Percentiles rank a stretch among this genome's conserved stretches.
These are phyloP conservation scores for Solea solea DNA, from an alignment of 2,113 vertebrate genomes.

Conservation along the genomic window DNA sequence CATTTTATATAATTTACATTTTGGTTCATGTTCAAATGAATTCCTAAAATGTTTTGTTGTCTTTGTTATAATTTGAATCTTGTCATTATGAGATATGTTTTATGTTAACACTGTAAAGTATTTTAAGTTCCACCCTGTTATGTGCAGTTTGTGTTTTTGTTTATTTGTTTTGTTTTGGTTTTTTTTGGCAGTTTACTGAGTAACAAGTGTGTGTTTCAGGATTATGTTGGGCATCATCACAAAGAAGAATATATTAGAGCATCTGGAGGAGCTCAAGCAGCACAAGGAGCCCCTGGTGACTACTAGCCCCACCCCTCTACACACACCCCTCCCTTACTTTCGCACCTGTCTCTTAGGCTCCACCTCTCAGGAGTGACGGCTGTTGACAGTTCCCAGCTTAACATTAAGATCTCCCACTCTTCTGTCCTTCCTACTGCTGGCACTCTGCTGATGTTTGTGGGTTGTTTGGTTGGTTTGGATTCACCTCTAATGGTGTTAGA, in stretches of 20 bases:
- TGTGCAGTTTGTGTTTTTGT: conserved; percentile 53
- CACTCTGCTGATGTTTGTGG: conserved; percentile 19
- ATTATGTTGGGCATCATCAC: conserved; percentile 99
- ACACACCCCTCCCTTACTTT: conserved; percentile 82
- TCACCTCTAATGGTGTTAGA: conserved; percentile 12
- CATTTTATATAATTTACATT: conserved; percentile 11
- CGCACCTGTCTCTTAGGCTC: conserved; percentile 70
- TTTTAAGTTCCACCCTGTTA: conserved; percentile 44
- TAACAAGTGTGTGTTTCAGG: conserved; percentile 99
- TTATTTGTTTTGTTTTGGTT: conserved; percentile 55
- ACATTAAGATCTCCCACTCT: conserved; percentile 4
- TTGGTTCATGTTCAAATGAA: neutral
- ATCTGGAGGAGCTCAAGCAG: conserved; percentile 99
- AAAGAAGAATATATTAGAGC: conserved; percentile 99
- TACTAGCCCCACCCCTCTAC: conserved; percentile 88
- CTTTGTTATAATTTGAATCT: conserved; percentile 14
- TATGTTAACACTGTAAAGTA: neutral
- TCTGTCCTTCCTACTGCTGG: conserved; percentile 29
- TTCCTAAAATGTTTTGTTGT: no score
- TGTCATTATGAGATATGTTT: conserved; percentile 21
- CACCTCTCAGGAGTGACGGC: conserved; percentile 77
- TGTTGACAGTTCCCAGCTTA: conserved; percentile 61
- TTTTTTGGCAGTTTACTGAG: conserved; percentile 76
- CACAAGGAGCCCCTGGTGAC: conserved; percentile 96
- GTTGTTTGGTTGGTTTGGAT: conserved; percentile 54